Evolutionary conservation across 2,113 vertebrate species (phyloP).

Genomic region (Ameiurus melas): DNA sequence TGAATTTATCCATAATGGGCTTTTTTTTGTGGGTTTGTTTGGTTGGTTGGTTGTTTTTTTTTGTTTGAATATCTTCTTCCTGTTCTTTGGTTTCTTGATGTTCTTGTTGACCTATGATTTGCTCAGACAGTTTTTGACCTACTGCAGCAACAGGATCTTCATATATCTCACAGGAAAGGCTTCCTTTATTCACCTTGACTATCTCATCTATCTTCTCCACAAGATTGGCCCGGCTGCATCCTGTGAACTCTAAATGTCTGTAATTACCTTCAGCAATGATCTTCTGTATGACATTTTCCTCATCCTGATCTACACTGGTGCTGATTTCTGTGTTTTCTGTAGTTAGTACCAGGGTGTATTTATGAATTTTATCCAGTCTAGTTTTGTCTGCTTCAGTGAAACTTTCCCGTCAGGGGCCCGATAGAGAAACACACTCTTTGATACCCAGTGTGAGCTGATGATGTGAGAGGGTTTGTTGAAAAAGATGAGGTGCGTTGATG

Average conservation of each 20-base stretch:
- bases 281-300: not conserved
- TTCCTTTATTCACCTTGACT: not conserved
- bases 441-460: not conserved
- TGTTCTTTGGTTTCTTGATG: not conserved
- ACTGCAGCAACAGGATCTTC: not conserved
- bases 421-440: constrained; percentile 24
- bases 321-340: not conserved
- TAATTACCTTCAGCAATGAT: constrained; percentile 4
- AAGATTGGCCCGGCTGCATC: not conserved
- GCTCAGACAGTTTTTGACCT: not conserved
- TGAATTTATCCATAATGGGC: fast-evolving
- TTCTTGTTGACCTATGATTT: not conserved
- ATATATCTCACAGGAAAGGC: not conserved
- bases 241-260: not conserved
- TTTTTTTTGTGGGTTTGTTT: no score
- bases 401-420: not conserved
- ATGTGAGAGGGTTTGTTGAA: no score
- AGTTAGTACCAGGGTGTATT: not conserved
- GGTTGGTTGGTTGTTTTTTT: not conserved
- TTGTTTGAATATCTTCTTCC: not conserved
- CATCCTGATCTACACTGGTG: not conserved
- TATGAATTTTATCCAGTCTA: not conserved
- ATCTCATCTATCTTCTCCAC: not conserved
- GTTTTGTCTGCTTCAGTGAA: constrained; percentile 9
- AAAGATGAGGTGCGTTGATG: no score